phyloP scores from a whole-genome alignment of 2,888 invertebrate genomes.

The Prenolepis imparis region DNA sequence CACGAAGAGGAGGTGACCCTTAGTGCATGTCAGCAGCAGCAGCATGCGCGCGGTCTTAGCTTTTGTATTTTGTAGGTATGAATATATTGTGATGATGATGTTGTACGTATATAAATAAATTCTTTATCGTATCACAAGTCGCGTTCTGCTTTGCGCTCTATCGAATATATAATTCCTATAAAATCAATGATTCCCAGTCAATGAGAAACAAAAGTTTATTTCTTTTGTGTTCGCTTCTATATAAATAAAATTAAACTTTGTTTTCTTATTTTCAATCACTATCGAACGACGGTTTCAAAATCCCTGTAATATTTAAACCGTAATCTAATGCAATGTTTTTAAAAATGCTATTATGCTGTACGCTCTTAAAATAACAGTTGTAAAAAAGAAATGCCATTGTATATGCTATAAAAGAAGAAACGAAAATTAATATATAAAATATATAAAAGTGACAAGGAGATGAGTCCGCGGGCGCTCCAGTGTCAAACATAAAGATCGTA shows the following conservation, averaged over 20 bases:
- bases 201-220: background rate
- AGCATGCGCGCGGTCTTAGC: constrained; percentile 75
- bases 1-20: constrained; percentile 27
- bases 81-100: constrained; percentile 79
- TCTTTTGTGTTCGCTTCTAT: background rate
- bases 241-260: background rate
- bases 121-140: constrained; percentile 69
- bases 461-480: background rate
- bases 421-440: background rate
- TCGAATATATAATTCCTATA: background rate
- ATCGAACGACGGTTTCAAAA: background rate
- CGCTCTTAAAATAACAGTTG: background rate
- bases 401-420: constrained; percentile 1
- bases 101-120: constrained; percentile 81
- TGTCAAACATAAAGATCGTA: constrained; percentile 1
- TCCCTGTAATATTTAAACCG: background rate
- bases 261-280: constrained; percentile 6
- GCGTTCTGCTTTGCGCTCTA: background rate
- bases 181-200: background rate
- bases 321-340: constrained; percentile 20
- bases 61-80: constrained; percentile 80
- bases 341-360: background rate
- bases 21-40: constrained; percentile 63
- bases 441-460: background rate
- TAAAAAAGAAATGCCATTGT: background rate